Base-by-base conservation (phyloP, 2,113 vertebrate species). In the Spilogale gracilis region DNA sequence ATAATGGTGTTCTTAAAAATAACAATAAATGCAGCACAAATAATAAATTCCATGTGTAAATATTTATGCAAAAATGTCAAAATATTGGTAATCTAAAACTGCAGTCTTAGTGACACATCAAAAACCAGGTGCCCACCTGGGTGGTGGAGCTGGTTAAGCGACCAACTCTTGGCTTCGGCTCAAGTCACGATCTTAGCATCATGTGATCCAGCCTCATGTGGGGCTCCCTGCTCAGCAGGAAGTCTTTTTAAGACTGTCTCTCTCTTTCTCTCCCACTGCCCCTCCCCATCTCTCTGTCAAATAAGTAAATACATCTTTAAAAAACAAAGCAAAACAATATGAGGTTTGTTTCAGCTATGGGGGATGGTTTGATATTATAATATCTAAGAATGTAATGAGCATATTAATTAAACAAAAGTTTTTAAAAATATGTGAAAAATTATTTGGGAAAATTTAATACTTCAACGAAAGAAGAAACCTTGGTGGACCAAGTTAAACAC, bases 351-450 rank as follows among this genome's bases (percentile, higher is more conserved):
- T 81, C 30, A 25, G 21, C 21, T 81, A 5, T 80, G 16, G 21
- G 65, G 2, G 1, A 38, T 65, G 38, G 1, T 91, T 91, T 21
- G 79, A 12, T 81, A 27, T 82, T 56, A 83, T 48, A 82, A 48
- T 91, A 74, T 76, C 32, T 91, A 13, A 50, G 38, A 63, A 23
- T 43, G 16, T 13, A 78, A 17, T 76, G 48, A 21, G 7, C 10
- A 8, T 78, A 78, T 30, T 27, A 30, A 52, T n/a, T 78, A 76
- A 78, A 54, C 3, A 61, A 56, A 76, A 45, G 8, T 43, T 17
- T 50, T 69, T 67, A 56, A 87, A 87, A 48, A 61, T 17, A 89
- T 14, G 14, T 92, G 52, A 67, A 95, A 96, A 89, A 60, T 25
- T 74, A 76, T 52, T 65, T 67, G 8, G 23, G 38, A 87, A 76